Evolutionary conservation across 2,113 vertebrate species (phyloP).

Genomic region (Bubo scandiacus): DNA sequence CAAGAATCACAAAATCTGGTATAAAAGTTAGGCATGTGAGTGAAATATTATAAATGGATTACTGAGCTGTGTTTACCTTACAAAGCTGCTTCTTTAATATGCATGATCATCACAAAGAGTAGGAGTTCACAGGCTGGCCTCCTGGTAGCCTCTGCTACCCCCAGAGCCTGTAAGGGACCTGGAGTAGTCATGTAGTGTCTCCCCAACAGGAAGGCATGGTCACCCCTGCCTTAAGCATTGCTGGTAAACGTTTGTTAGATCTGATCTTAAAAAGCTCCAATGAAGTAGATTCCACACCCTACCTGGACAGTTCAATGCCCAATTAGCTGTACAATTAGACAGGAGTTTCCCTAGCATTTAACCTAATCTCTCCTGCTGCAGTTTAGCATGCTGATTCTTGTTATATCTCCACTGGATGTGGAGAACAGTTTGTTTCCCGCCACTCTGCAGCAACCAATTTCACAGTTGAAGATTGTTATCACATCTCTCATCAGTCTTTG

Average conservation of each 20-base stretch:
- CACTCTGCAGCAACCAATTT: not conserved
- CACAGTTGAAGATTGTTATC: not conserved
- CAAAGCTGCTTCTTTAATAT: not conserved
- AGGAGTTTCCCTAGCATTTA: not conserved
- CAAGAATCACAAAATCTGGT: not conserved
- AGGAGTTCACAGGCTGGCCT: not conserved
- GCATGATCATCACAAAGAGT: not conserved
- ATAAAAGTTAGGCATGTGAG: not conserved
- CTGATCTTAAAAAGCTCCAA: not conserved
- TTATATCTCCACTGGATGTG: not conserved
- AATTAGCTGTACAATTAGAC: not conserved
- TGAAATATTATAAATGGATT: not conserved
- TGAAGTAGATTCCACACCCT: not conserved
- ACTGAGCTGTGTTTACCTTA: not conserved
- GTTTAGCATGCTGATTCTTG: slow-evolving; percentile 16
- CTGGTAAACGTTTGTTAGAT: not conserved
- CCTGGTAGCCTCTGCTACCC: not conserved
- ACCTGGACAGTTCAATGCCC: not conserved
- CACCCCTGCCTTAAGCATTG: not conserved
- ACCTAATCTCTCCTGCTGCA: not conserved
- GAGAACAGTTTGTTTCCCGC: not conserved
- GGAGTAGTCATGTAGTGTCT: not conserved
- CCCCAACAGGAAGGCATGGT: fast-evolving
- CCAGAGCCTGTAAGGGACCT: not conserved
- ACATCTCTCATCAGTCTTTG: slow-evolving; percentile 1